These are phyloP conservation scores for Heterotis niloticus DNA, from an alignment of 2,113 vertebrate genomes.

Conservation along the genomic window DNA sequence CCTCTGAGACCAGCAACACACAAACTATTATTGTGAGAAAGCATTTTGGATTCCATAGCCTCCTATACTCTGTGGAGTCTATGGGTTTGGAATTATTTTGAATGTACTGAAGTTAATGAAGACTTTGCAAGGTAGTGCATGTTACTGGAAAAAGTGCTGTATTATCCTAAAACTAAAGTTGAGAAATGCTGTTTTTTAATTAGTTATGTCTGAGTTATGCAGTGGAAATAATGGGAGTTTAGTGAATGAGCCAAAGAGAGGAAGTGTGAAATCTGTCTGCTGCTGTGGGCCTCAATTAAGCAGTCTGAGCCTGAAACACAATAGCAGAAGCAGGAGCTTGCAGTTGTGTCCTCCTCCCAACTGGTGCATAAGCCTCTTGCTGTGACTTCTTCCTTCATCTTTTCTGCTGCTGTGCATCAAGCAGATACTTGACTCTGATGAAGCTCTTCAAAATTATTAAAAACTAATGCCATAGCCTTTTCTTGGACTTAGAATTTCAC, in stretches of 20 bases:
- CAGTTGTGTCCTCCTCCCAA: background rate
- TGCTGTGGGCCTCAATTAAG: background rate
- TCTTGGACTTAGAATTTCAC: background rate
- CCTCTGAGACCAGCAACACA: background rate
- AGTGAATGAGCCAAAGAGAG: constrained; percentile 30
- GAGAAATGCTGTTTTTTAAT: constrained; percentile 36
- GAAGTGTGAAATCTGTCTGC: background rate
- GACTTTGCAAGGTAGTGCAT: background rate
- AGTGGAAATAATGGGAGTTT: constrained; percentile 31
- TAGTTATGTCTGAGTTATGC: constrained; percentile 42
- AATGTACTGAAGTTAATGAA: too few relatives aligned
- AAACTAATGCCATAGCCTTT: background rate
- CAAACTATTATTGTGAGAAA: background rate
- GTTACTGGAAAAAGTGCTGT: background rate
- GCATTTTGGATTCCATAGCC: background rate
- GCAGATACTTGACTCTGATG: too few relatives aligned
- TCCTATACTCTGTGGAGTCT: background rate
- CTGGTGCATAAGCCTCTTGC: too few relatives aligned
- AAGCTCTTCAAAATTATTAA: background rate
- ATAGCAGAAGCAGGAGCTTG: background rate
- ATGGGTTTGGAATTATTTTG: background rate
- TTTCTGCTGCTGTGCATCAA: too few relatives aligned
- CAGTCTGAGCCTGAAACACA: background rate
- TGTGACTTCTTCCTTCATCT: too few relatives aligned
- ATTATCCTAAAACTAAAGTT: constrained; percentile 9